Evolutionary conservation across 2,888 invertebrate species (phyloP).

Genomic region (Dryomyza anilis): DNA sequence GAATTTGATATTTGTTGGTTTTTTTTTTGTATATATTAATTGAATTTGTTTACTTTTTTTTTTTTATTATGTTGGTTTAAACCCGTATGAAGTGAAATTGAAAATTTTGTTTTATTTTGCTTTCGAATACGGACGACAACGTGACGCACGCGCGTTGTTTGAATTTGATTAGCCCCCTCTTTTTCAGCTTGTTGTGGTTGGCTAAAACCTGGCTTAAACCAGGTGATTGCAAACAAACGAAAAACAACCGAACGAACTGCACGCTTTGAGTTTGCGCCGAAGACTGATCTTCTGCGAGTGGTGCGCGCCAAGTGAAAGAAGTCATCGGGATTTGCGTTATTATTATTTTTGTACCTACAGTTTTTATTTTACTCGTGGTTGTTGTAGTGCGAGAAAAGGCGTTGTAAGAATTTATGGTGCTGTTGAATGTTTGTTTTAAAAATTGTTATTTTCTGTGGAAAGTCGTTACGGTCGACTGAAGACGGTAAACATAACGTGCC

Average conservation of each 20-base stretch:
- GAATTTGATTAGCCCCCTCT: not conserved
- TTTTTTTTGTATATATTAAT: not conserved
- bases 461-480: too few relatives aligned
- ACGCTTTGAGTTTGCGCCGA: constrained; percentile 22
- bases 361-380: constrained; percentile 8
- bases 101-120: constrained; percentile 1
- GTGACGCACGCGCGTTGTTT: not conserved
- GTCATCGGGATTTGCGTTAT: constrained; percentile 10
- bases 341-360: constrained; percentile 1
- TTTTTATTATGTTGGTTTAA: constrained; percentile 1
- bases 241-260: constrained; percentile 6
- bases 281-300: constrained; percentile 19
- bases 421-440: too few relatives aligned
- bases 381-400: constrained; percentile 1
- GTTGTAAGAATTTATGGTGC: not conserved
- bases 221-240: not conserved
- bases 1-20: not conserved
- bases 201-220: not conserved
- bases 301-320: constrained; percentile 18
- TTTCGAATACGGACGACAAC: not conserved
- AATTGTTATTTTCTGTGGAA: too few relatives aligned
- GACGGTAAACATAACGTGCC: too few relatives aligned
- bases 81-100: constrained; percentile 24
- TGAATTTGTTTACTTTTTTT: not conserved
- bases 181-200: too few relatives aligned